Evolutionary conservation across 1,140 invertebrate species (phyloP).

Genomic region (Aphis craccivora): DNA sequence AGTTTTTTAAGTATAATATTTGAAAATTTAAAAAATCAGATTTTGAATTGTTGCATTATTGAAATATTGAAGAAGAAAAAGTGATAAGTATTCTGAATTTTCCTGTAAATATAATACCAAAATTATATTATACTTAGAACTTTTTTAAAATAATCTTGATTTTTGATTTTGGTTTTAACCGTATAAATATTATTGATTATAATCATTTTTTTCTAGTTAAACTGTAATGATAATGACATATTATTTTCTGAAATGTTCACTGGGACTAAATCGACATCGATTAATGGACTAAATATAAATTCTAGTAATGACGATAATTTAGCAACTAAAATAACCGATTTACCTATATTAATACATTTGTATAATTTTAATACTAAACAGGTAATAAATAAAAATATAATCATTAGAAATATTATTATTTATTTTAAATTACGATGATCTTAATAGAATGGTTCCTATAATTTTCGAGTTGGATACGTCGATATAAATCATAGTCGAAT

Average conservation of each 20-base stretch:
- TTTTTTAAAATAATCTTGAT: neutral
- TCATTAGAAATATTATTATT: neutral
- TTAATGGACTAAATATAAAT: neutral
- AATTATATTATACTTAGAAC: neutral
- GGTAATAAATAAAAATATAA: neutral
- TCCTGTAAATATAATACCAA: too few relatives aligned
- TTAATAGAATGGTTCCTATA: constrained; percentile 6
- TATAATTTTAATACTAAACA: too few relatives aligned
- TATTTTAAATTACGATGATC: neutral
- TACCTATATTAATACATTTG: neutral
- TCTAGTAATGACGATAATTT: neutral
- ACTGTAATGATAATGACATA: neutral
- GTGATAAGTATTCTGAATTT: too few relatives aligned
- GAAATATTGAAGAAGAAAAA: too few relatives aligned
- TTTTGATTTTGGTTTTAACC: neutral
- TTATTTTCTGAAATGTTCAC: neutral
- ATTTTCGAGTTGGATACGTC: neutral
- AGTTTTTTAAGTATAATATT: too few relatives aligned
- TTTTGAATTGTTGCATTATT: too few relatives aligned
- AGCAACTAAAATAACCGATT: neutral
- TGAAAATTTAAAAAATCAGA: too few relatives aligned
- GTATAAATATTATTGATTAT: neutral
- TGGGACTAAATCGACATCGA: neutral
- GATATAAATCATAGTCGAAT: neutral
- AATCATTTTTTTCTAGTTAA: neutral